These are phyloP conservation scores for Cephus sareptanus DNA, from an alignment of 2,888 invertebrate genomes.

Conservation along the genomic window DNA sequence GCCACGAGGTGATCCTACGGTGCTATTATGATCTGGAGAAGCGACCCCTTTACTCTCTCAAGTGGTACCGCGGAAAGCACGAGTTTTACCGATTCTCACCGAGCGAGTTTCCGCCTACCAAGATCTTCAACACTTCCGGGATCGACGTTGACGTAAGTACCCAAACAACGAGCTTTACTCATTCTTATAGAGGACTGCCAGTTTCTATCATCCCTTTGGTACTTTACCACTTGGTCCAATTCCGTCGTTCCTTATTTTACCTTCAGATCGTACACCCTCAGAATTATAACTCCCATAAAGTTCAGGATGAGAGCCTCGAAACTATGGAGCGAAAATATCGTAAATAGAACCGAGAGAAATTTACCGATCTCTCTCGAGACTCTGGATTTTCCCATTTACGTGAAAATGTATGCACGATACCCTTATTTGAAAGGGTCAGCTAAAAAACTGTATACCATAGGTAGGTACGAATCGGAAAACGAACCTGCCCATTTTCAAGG, in stretches of 20 bases:
- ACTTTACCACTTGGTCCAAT: background rate
- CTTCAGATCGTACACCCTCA: background rate
- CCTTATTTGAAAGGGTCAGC: slow-evolving; percentile 6
- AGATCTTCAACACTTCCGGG: slow-evolving; percentile 79
- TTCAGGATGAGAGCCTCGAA: background rate
- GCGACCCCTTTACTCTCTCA: slow-evolving; percentile 83
- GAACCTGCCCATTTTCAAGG: background rate
- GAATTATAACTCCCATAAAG: background rate
- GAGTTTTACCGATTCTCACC: slow-evolving; percentile 90
- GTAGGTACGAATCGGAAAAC: background rate
- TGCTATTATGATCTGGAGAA: slow-evolving; percentile 84
- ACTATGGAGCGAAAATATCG: background rate
- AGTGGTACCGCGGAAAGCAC: slow-evolving; percentile 86
- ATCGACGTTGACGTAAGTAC: slow-evolving; percentile 85
- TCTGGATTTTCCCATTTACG: background rate
- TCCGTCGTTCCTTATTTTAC: background rate
- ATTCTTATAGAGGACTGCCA: background rate
- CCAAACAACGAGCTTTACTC: background rate
- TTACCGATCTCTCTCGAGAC: background rate
- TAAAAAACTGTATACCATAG: background rate
- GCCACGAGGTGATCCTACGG: slow-evolving; percentile 75
- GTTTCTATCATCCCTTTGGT: background rate
- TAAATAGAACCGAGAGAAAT: background rate
- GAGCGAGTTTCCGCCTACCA: slow-evolving; percentile 77
- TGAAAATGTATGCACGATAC: slow-evolving; percentile 2